Evolutionary conservation across 2,888 invertebrate species (phyloP), one percentile per base, ranked within the genome.

Genomic region (Drosophila mercatorum): DNA sequence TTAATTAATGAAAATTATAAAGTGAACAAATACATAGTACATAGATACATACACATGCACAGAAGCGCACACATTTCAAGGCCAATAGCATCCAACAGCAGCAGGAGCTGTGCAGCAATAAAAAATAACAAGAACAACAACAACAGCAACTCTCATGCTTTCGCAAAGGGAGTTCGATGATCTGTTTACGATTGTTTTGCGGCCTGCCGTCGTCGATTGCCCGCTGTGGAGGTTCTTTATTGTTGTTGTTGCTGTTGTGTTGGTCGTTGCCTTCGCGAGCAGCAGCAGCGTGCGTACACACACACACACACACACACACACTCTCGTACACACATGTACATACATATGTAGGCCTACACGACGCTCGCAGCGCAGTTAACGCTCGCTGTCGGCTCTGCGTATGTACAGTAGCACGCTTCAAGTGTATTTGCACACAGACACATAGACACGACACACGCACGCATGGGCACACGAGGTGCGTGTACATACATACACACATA

Each of bases 161-260:
- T 68, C 43, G 66, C 71, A 14, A 68, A 73, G 74, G 73, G 89
- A 90, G 92, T 92, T 91, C 91, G 91, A 91, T 90, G 91, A 91
- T 91, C 91, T 91, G 91, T 90, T 91, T 91, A 91, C 88, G 90
- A 84, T 90, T 90, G 88, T 84, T 78, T 81, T 71, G 69, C 80
- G 65, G 77, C 63, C 22, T 22, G 22, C 60, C 73, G 65, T 66
- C 72, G 65, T 61, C 75, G 69, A 52, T 65, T 44, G 44, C 53
- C 57, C 40, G 68, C 53, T 67, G 51, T 55, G 65, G 65, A 46
- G 59, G 59, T 41, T 59, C 58, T 59, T 59, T 31, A 14, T 59
- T 75, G 74, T 62, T 41, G 73, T 60, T 75, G 59, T 43, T 75
- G 63, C 40, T 80, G 69, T 62, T 60, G 63, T 60, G 63, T 46